phyloP scores from a whole-genome alignment of 64 coral and sea anemone genomes.

The Montipora cactus region DNA sequence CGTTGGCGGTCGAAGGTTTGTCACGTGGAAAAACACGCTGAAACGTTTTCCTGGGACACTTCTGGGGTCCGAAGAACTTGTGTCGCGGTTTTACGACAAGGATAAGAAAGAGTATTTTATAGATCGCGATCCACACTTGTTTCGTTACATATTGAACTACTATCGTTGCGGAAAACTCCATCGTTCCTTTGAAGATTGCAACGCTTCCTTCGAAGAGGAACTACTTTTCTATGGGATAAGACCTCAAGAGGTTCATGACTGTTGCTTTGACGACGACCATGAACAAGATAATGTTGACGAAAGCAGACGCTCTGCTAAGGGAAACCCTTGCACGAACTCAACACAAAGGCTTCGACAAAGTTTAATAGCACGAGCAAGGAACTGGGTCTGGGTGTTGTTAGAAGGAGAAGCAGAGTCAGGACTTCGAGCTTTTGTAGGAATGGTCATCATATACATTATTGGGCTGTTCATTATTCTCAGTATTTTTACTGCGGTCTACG shows the following conservation, averaged over 20 bases:
- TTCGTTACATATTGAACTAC: slow-evolving; percentile 94
- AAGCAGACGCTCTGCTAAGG: slow-evolving; percentile 27
- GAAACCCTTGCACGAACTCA: not conserved
- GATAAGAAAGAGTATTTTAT: slow-evolving; percentile 89
- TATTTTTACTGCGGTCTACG: slow-evolving; percentile 88
- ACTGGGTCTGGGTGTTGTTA: slow-evolving; percentile 49
- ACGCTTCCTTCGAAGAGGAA: slow-evolving; percentile 88
- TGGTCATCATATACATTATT: slow-evolving; percentile 75
- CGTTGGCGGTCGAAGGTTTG: slow-evolving; percentile 84
- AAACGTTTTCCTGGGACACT: slow-evolving; percentile 84
- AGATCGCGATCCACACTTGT: slow-evolving; percentile 92
- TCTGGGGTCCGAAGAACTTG: slow-evolving; percentile 77
- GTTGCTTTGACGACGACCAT: slow-evolving; percentile 86
- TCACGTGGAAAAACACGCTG: slow-evolving; percentile 89
- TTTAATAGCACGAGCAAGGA: not conserved
- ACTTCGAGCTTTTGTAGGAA: slow-evolving; percentile 52
- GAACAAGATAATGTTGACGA: slow-evolving; percentile 56
- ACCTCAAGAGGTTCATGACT: slow-evolving; percentile 89
- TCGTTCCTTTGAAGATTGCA: slow-evolving; percentile 87
- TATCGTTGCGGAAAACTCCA: slow-evolving; percentile 91
- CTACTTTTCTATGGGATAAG: slow-evolving; percentile 82
- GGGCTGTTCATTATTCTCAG: slow-evolving; percentile 89
- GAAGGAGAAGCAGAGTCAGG: slow-evolving; percentile 76
- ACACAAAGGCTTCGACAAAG: not conserved
- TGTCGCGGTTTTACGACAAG: slow-evolving; percentile 84